Conservation (phyloP, 2,888 invertebrate species). For the Dione juno region DNA sequence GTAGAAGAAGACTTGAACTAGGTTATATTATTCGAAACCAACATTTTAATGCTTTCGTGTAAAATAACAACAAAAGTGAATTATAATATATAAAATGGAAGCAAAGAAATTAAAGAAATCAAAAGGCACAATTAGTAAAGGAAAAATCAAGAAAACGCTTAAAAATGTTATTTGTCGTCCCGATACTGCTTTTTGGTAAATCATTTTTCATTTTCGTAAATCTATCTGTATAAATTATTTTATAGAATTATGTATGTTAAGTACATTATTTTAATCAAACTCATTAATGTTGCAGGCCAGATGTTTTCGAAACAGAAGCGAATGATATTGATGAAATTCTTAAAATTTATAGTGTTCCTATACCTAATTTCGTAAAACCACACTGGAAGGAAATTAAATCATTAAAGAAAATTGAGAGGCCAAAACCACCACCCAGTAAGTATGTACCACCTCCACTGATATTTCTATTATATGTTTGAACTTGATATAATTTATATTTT, state of each 20-base stretch:
- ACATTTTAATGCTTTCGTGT: background rate
- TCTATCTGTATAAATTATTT: background rate
- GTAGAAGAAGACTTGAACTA: background rate
- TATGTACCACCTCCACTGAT: slow-evolving; percentile 49
- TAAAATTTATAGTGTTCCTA: slow-evolving; percentile 58
- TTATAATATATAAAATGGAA: slow-evolving; percentile 46
- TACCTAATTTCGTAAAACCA: slow-evolving; percentile 65
- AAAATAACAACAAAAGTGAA: background rate
- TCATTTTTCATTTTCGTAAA: too few relatives aligned
- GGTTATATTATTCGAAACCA: background rate
- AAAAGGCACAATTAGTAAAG: slow-evolving; percentile 64
- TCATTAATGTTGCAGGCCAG: slow-evolving; percentile 58
- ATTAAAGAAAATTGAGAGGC: slow-evolving; percentile 70
- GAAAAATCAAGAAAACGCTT: slow-evolving; percentile 75
- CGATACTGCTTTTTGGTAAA: slow-evolving; percentile 69
- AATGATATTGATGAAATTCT: slow-evolving; percentile 54
- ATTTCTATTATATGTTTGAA: background rate
- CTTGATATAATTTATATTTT: slow-evolving; percentile 19
- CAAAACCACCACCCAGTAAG: slow-evolving; percentile 64
- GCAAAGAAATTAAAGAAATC: slow-evolving; percentile 64
- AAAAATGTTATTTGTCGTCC: slow-evolving; percentile 76
- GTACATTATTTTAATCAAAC: background rate
- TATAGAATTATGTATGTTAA: background rate
- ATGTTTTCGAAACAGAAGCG: slow-evolving; percentile 56
- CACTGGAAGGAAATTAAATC: slow-evolving; percentile 69